phyloP scores from a whole-genome alignment of 2,113 vertebrate species.

The Eira barbara region DNA sequence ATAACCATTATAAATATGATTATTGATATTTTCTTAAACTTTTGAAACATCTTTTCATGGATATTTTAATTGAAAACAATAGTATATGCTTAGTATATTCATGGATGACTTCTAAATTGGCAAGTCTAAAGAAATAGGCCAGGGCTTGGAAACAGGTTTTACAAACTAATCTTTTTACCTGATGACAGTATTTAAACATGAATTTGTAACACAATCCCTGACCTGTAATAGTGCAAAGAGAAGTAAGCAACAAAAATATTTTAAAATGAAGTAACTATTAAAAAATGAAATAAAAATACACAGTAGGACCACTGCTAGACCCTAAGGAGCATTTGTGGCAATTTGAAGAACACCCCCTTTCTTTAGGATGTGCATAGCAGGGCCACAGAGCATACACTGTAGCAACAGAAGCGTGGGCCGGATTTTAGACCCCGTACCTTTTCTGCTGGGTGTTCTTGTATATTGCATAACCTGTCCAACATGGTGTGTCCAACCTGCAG shows the following conservation, averaged over 20 bases:
- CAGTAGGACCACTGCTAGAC: background rate
- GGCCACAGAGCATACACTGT: background rate
- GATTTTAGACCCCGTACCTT: background rate
- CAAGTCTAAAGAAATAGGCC: background rate
- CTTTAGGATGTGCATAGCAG: background rate
- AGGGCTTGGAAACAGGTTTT: background rate
- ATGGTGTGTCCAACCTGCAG: background rate
- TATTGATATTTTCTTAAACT: background rate
- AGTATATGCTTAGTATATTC: background rate
- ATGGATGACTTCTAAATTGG: background rate
- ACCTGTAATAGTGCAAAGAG: background rate
- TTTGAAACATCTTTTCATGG: background rate
- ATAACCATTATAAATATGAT: background rate
- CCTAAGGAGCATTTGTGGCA: background rate
- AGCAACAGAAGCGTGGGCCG: background rate
- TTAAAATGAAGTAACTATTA: background rate
- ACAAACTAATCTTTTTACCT: conserved; percentile 1
- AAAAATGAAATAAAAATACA: background rate
- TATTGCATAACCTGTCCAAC: background rate
- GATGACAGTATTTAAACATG: background rate
- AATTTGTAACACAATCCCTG: background rate
- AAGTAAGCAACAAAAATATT: background rate
- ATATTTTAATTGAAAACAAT: conserved; percentile 22
- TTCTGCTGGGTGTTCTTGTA: background rate
- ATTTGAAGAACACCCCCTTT: background rate